These are phyloP conservation scores for Zoanthus sansibaricus DNA, from an alignment of 92 coral and sea anemone genomes.

Conservation along the genomic window DNA sequence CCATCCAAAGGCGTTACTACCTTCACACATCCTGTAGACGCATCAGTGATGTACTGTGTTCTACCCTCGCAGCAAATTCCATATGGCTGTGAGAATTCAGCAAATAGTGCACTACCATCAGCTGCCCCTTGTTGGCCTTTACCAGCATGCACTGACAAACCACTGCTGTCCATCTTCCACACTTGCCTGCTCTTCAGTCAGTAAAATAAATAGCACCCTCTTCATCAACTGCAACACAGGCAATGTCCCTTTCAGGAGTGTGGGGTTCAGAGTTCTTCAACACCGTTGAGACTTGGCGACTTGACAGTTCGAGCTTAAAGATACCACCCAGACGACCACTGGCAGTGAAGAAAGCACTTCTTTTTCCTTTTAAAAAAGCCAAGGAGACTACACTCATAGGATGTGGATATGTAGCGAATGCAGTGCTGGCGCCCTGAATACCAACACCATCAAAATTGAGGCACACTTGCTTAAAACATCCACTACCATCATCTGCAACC, in stretches of 20 bases:
- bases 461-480: not conserved
- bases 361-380: constrained; percentile 6
- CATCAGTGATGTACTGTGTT: constrained; percentile 18
- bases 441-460: not conserved
- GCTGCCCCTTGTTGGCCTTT: constrained; percentile 47
- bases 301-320: constrained; percentile 17
- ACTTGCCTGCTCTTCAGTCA: constrained; percentile 30
- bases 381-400: not conserved
- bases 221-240: constrained; percentile 39
- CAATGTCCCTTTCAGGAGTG: constrained; percentile 39
- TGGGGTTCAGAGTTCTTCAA: constrained; percentile 26
- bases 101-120: constrained; percentile 46
- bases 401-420: too few species aligned
- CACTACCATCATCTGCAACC: constrained; percentile 1
- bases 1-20: constrained; percentile 17
- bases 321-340: constrained; percentile 39
- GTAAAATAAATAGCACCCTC: constrained; percentile 40
- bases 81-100: constrained; percentile 44
- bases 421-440: too few species aligned
- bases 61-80: constrained; percentile 37
- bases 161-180: constrained; percentile 43
- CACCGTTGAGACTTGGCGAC: constrained; percentile 42
- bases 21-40: constrained; percentile 25
- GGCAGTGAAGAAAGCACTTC: constrained; percentile 13
- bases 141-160: constrained; percentile 47